Base-by-base conservation (phyloP, 2,888 invertebrate genomes). In the Lithophane ornitopus region DNA sequence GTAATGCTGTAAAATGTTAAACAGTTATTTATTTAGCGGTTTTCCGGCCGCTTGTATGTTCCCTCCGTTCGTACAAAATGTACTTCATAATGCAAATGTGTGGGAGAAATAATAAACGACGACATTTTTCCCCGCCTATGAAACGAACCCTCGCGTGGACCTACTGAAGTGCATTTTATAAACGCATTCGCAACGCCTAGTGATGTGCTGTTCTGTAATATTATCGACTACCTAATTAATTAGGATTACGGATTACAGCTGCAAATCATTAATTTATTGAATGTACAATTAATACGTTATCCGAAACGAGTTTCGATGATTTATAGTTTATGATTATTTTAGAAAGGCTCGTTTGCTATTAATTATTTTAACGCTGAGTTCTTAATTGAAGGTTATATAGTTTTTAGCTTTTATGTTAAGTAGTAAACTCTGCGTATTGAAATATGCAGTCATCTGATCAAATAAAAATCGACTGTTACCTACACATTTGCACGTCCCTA, bases 11-110 rank as follows among this genome's bases (percentile, higher is more conserved):
- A 91, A 94, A 93, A 92, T 90, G 90, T 89, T 89, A 89, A 93
- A 93, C 90, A 90, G 92, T 93, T 94, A 92, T 94, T 94, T 94
- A 92, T 92, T 93, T 91, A 91, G 93, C 89, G 93, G 94, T 94
- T 94, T 93, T 92, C 93, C 92, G 90, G 89, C 82, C 80, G 83
- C 81, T 77, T 84, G 81, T 84, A 44, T 79, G 84, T 79, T 81
- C 67, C 67, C 77, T 82, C 44, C 65, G 44, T 76, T 76, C 41
- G 61, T 78, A 77, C 41, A 84, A 80, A 84, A 85, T 80, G 65
- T 80, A 80, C 77, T 83, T 80, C 77, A 85, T 81, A 81, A 82
- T 86, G 77, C 63, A 76, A 77, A 79, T 76, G 82, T 81, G 88
- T 90, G 87, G 89, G 83, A 88, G 89, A 90, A 90, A 90, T 91